These are phyloP conservation scores for Characodon lateralis DNA, from an alignment of 2,797 vertebrate species.

Conservation along the genomic window DNA sequence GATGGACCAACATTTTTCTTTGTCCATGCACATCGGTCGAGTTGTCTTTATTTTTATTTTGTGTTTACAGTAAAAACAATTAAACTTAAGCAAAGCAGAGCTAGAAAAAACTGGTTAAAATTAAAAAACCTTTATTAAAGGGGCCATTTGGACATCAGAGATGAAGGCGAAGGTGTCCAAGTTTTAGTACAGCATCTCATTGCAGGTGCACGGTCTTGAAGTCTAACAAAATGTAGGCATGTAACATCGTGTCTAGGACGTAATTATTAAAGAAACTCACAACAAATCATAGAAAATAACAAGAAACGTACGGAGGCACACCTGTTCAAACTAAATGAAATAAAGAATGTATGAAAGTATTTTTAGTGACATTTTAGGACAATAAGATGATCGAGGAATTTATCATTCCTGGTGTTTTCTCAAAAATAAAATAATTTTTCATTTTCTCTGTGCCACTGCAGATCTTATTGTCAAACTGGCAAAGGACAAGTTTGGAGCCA, in stretches of 20 bases:
- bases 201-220: no score
- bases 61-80: not conserved
- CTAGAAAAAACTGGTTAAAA: not conserved
- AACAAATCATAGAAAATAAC: not conserved
- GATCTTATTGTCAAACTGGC: conserved; percentile 81
- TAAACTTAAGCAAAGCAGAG: not conserved
- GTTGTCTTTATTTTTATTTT: not conserved
- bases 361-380: not conserved
- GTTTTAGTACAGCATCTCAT: no score
- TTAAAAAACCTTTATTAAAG: no score
- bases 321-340: not conserved
- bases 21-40: not conserved
- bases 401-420: not conserved
- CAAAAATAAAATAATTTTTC: conserved; percentile 22
- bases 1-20: not conserved
- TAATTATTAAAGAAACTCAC: not conserved
- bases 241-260: no score
- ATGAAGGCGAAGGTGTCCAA: no score
- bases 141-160: no score
- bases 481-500: conserved; percentile 80
- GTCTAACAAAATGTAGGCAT: no score
- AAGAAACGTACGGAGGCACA: not conserved
- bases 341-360: not conserved
- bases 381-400: not conserved
- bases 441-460: conserved; percentile 63